Evolutionary conservation across 2,797 vertebrate genomes (phyloP).

Genomic region (Fistularia tabacaria): DNA sequence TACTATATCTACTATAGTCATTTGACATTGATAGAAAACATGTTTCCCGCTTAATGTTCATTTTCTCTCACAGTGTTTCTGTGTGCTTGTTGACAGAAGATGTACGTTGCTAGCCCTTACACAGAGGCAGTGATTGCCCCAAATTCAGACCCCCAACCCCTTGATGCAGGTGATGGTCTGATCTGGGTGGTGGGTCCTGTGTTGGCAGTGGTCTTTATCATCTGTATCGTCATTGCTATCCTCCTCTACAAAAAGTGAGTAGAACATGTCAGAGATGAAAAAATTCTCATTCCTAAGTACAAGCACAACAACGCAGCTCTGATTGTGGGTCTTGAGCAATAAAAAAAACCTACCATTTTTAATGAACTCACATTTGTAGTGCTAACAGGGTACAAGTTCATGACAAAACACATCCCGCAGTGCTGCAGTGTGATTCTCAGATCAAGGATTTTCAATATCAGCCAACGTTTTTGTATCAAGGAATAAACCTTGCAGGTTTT

Average conservation of each 20-base stretch:
- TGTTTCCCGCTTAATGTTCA: neutral
- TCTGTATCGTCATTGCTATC: constrained; percentile 97
- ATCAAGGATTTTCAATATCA: too few relatives aligned
- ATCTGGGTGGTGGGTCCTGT: constrained; percentile 98
- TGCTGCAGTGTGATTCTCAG: too few relatives aligned
- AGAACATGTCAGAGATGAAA: constrained; percentile 8
- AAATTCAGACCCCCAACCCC: constrained; percentile 89
- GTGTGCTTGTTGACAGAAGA: constrained; percentile 71
- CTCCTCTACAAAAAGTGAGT: constrained; percentile 98
- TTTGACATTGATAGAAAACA: too few relatives aligned
- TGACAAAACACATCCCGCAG: neutral
- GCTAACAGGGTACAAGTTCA: neutral
- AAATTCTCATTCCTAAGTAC: constrained; percentile 1
- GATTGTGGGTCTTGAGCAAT: neutral
- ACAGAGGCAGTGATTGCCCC: constrained; percentile 90
- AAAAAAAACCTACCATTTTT: too few relatives aligned
- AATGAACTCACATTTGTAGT: neutral
- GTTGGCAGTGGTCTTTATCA: constrained; percentile 95
- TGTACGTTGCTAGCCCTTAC: constrained; percentile 92
- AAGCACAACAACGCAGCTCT: too few relatives aligned
- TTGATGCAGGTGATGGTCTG: constrained; percentile 90
- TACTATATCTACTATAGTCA: too few relatives aligned
- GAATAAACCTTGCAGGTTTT: too few relatives aligned
- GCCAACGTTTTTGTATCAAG: too few relatives aligned
- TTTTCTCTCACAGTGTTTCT: constrained; percentile 16